These are phyloP conservation scores for Lucifuga dentata DNA, from an alignment of 2,113 vertebrate species.

Conservation along the genomic window DNA sequence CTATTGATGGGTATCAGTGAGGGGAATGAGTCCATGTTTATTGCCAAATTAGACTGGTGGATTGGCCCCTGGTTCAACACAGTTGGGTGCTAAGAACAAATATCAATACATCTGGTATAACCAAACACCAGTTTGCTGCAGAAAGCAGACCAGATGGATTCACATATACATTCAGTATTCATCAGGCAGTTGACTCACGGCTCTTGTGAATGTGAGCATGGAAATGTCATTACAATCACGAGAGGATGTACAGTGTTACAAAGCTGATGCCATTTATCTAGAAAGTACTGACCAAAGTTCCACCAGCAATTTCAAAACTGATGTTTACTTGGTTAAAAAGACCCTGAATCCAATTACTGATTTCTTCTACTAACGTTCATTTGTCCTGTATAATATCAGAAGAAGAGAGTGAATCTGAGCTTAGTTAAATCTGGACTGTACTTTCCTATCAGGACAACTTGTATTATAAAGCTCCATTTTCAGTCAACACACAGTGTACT, in stretches of 20 bases:
- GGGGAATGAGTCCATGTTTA: conserved; percentile 68
- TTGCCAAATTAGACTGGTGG: conserved; percentile 61
- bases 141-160: conserved; percentile 34
- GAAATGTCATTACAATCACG: conserved; percentile 70
- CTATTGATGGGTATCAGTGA: conserved; percentile 70
- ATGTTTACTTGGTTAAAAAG: conserved; percentile 46
- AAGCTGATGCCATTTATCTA: conserved; percentile 35
- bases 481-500: neutral
- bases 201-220: conserved; percentile 30
- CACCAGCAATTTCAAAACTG: conserved; percentile 32
- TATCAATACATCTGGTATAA: conserved; percentile 64
- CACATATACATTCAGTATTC: conserved; percentile 53
- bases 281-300: conserved; percentile 56
- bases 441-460: conserved; percentile 29
- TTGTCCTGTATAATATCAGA: conserved; percentile 30
- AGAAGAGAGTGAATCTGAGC: conserved; percentile 10
- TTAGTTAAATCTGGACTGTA: conserved; percentile 27
- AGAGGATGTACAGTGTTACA: conserved; percentile 47
- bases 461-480: conserved; percentile 9
- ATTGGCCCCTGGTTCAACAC: conserved; percentile 66
- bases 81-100: conserved; percentile 45
- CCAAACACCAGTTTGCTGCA: neutral
- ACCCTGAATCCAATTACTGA: conserved; percentile 48
- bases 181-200: conserved; percentile 49
- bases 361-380: conserved; percentile 43